These are phyloP conservation scores for Aptenodytes patagonicus DNA, from an alignment of 2,113 vertebrate species.

Conservation along the genomic window DNA sequence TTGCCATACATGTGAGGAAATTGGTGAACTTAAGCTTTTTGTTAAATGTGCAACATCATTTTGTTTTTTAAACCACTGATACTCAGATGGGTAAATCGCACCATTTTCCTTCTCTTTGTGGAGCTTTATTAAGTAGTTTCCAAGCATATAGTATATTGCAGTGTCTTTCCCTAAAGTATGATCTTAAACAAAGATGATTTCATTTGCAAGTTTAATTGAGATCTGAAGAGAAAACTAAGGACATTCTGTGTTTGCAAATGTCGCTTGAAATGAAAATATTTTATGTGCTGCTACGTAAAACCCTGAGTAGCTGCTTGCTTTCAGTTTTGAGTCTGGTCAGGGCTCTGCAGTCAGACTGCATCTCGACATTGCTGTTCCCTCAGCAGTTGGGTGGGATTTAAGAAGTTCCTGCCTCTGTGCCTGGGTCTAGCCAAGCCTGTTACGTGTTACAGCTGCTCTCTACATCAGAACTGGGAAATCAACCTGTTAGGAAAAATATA, in stretches of 20 bases:
- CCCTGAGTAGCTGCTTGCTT: neutral
- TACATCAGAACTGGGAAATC: neutral
- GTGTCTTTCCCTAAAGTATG: neutral
- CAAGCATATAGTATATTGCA: neutral
- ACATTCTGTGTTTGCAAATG: neutral
- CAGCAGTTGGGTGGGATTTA: neutral
- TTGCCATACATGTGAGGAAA: conserved; percentile 19
- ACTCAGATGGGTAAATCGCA: neutral
- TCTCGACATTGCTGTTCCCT: neutral
- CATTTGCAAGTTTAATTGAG: neutral
- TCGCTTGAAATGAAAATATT: neutral
- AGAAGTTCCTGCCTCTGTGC: neutral
- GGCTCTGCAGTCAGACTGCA: neutral
- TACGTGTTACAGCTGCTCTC: neutral
- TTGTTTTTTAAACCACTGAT: neutral
- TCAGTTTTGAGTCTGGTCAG: conserved; percentile 8
- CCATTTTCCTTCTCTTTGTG: neutral
- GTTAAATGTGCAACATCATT: neutral
- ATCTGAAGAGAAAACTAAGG: neutral
- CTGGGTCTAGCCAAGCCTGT: neutral
- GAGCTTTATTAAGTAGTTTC: neutral
- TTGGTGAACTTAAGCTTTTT: conserved; percentile 8
- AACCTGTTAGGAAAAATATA: neutral
- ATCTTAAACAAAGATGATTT: neutral
- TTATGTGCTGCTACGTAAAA: neutral